Percentiles rank a stretch among this genome's conserved stretches.
phyloP scores from a whole-genome alignment of 2,888 invertebrate species.

The Eupithecia tripunctaria region DNA sequence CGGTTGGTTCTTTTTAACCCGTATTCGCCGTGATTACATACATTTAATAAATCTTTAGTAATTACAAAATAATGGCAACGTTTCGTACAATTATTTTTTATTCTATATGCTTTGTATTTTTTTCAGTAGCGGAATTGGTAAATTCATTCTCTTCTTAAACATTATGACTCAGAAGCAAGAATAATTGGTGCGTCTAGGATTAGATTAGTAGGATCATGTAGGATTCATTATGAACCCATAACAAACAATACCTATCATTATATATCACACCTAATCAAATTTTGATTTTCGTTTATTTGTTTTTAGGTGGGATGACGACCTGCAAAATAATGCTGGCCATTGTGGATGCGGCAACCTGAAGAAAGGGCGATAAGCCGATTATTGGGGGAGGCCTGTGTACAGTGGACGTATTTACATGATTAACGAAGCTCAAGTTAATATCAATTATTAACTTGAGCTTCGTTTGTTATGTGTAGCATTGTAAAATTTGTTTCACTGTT shows the following conservation, averaged over 20 bases:
- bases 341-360: no score
- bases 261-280: neutral
- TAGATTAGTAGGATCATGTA: no score
- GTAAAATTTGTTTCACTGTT: neutral
- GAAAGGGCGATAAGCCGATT: no score
- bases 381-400: no score
- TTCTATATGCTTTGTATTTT: constrained; percentile 19
- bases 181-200: no score
- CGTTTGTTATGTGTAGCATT: no score
- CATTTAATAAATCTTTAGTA: constrained; percentile 33
- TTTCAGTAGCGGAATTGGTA: constrained; percentile 11
- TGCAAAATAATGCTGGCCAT: no score
- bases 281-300: neutral
- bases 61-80: constrained; percentile 35
- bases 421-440: neutral
- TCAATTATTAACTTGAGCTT: no score
- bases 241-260: neutral
- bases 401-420: neutral
- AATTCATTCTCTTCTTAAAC: constrained; percentile 2
- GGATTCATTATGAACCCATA: neutral
- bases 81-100: constrained; percentile 32
- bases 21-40: constrained; percentile 8
- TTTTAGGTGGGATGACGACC: no score
- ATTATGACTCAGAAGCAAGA: neutral
- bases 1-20: neutral